Percentiles rank a stretch among this genome's conserved stretches.
phyloP scores from a whole-genome alignment of 2,888 invertebrate genomes.

The Hypsopygia costalis region DNA sequence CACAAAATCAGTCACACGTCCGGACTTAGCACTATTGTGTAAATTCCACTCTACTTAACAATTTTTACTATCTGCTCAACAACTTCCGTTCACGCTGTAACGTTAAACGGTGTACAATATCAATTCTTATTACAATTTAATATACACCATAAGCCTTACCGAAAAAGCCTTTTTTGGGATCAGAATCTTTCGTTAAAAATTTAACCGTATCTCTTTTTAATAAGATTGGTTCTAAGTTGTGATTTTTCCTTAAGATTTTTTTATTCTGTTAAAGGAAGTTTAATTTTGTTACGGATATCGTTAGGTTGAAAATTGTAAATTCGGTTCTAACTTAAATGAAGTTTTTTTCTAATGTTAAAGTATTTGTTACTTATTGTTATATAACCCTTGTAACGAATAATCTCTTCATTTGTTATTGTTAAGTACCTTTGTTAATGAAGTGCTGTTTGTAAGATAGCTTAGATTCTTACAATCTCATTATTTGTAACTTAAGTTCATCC shows the following conservation, averaged over 20 bases:
- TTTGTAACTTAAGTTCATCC: too few species aligned
- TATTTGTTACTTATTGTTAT: slow-evolving; percentile 33
- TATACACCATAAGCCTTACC: slow-evolving; percentile 28
- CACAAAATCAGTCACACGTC: slow-evolving; percentile 36
- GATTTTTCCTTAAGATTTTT: not conserved
- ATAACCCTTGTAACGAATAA: slow-evolving; percentile 38
- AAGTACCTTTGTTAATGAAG: slow-evolving; percentile 42
- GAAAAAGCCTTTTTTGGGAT: slow-evolving; percentile 19
- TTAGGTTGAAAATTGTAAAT: slow-evolving; percentile 10
- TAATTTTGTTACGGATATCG: not conserved
- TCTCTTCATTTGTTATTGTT: slow-evolving; percentile 38
- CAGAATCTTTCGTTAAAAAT: not conserved
- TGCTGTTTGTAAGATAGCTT: slow-evolving; percentile 26
- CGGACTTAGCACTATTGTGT: slow-evolving; percentile 50
- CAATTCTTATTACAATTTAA: slow-evolving; percentile 31
- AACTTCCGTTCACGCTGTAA: slow-evolving; percentile 56
- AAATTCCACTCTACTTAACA: slow-evolving; percentile 37
- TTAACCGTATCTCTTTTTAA: accelerated
- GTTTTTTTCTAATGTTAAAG: slow-evolving; percentile 24
- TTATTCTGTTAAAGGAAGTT: slow-evolving; percentile 8
- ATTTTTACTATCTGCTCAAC: slow-evolving; percentile 35
- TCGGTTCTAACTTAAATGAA: slow-evolving; percentile 28
- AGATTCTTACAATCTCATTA: too few species aligned
- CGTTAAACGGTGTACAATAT: slow-evolving; percentile 58
- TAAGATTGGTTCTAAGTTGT: slow-evolving; percentile 13